phyloP scores from a whole-genome alignment of 1,140 invertebrate species.

The Aphis craccivora region DNA sequence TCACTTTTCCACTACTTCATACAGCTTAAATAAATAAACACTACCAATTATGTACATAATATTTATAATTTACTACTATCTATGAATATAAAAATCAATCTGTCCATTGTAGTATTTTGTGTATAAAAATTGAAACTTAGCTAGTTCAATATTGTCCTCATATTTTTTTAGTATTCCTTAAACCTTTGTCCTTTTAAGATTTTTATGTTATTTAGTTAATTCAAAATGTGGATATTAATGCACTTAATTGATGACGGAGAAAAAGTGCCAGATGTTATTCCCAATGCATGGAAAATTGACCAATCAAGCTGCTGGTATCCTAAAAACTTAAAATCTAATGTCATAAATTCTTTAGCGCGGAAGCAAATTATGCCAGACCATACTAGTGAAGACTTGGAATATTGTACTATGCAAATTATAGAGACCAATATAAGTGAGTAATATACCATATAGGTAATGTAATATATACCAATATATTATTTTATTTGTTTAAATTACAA shows the following conservation, averaged over 20 bases:
- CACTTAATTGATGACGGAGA: neutral
- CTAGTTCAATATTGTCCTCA: too few species aligned
- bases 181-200: too few species aligned
- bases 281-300: neutral
- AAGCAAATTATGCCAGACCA: neutral
- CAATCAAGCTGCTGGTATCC: neutral
- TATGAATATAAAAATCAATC: too few species aligned
- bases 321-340: neutral
- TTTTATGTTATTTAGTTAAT: too few species aligned
- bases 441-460: neutral
- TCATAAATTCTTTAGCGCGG: neutral
- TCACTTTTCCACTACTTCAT: slow-evolving; percentile 8
- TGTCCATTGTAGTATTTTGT: too few species aligned
- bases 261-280: neutral
- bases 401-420: slow-evolving; percentile 8
- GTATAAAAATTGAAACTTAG: too few species aligned
- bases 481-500: too few species aligned
- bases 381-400: neutral
- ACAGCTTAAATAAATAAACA: neutral
- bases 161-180: too few species aligned
- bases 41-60: too few species aligned
- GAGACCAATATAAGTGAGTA: neutral
- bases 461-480: neutral
- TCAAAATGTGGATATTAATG: neutral
- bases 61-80: too few species aligned